Evolutionary conservation across 2,888 invertebrate genomes (phyloP).

Genomic region (Volucella bombylans): DNA sequence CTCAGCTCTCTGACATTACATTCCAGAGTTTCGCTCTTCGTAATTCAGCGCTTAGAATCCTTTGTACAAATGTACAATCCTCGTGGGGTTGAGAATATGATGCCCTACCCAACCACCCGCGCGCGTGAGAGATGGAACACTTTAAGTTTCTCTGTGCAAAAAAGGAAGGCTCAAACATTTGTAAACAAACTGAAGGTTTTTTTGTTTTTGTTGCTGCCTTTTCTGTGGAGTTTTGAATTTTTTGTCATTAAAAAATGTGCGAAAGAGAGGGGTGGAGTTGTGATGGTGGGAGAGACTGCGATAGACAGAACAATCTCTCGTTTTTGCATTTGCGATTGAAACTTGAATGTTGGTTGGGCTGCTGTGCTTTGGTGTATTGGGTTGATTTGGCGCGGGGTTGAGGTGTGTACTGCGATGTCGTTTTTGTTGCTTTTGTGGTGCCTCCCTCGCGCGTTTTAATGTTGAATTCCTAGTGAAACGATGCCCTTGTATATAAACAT

Average conservation of each 20-base stretch:
- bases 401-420: conserved; percentile 1
- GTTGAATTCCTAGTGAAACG: conserved; percentile 69
- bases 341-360: too few relatives aligned
- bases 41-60: conserved; percentile 63
- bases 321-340: conserved; percentile 6
- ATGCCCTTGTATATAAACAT: conserved; percentile 59
- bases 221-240: conserved; percentile 35
- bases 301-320: neutral
- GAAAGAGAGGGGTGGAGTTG: conserved; percentile 5
- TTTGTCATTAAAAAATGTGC: conserved; percentile 22
- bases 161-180: conserved; percentile 73
- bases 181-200: conserved; percentile 71
- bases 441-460: conserved; percentile 44
- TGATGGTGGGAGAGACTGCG: conserved; percentile 19
- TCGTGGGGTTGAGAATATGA: conserved; percentile 35
- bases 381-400: too few relatives aligned
- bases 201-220: conserved; percentile 22
- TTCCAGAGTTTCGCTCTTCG: conserved; percentile 34
- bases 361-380: too few relatives aligned
- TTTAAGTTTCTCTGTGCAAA: conserved; percentile 51
- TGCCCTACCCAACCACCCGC: conserved; percentile 40
- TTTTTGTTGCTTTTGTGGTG: conserved; percentile 33
- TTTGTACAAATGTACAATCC: conserved; percentile 18
- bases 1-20: conserved; percentile 44
- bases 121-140: neutral